Conservation (phyloP, 2,797 vertebrate genomes). For the Ibycter americanus region DNA sequence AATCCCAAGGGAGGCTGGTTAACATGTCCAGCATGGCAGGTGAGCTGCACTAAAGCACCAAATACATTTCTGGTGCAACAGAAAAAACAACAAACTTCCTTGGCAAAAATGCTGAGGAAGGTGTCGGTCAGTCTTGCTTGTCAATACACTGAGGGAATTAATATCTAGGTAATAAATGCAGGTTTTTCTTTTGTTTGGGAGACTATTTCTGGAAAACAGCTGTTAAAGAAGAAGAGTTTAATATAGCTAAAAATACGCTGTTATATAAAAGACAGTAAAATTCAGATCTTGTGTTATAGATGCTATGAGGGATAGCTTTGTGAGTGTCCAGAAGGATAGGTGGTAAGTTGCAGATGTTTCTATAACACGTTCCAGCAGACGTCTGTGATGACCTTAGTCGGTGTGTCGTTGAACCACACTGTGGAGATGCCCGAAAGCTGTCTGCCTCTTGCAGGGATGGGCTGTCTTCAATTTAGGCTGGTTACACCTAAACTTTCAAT, state of each 20-base stretch:
- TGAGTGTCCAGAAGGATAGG: not conserved
- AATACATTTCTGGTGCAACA: not conserved
- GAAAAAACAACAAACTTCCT: not conserved
- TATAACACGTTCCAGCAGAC: not conserved
- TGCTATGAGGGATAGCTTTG: not conserved
- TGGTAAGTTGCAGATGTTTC: not conserved
- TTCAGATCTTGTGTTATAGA: not conserved
- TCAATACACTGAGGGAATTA: not conserved
- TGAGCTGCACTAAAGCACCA: conserved; percentile 47
- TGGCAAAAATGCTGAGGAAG: not conserved
- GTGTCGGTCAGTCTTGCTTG: not conserved
- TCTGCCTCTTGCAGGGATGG: not conserved
- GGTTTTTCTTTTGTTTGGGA: not conserved
- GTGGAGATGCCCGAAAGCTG: not conserved
- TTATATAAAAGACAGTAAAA: not conserved
- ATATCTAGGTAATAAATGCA: not conserved
- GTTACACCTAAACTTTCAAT: not conserved
- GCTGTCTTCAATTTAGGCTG: not conserved
- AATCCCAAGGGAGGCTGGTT: conserved; percentile 83
- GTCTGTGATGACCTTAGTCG: not conserved
- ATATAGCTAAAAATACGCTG: not conserved
- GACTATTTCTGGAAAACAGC: not conserved
- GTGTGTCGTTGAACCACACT: not conserved
- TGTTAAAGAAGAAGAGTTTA: not conserved
- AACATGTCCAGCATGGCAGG: conserved; percentile 86